A percentile compares a stretch with the other conserved stretches of the same genome.
phyloP scores from a whole-genome alignment of 2,888 invertebrate genomes.

The Drosophila meridiana region DNA sequence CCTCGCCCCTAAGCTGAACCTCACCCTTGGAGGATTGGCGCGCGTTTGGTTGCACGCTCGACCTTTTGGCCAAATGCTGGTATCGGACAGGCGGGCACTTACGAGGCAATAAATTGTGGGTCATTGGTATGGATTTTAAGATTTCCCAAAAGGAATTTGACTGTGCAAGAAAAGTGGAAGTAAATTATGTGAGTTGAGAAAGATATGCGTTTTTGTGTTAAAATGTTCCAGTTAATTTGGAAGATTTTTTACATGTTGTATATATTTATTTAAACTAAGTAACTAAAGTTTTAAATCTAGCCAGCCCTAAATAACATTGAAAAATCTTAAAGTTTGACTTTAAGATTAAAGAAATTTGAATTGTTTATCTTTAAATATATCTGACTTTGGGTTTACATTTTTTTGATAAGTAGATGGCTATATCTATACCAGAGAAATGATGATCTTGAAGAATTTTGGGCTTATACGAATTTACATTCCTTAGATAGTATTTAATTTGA shows the following conservation, averaged over 20 bases:
- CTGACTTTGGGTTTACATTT: not conserved
- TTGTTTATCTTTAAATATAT: not conserved
- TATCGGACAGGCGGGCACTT: constrained; percentile 47
- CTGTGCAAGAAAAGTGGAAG: not conserved
- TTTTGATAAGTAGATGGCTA: not conserved
- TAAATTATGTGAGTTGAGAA: not conserved
- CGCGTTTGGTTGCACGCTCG: constrained; percentile 46
- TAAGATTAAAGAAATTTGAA: not conserved
- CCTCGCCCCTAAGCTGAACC: constrained; percentile 34
- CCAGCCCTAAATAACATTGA: not conserved
- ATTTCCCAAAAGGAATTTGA: constrained; percentile 50
- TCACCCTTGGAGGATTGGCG: constrained; percentile 46
- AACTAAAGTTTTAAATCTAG: not conserved
- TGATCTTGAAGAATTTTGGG: not conserved
- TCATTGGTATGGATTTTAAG: constrained; percentile 39
- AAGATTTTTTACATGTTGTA: too few species aligned
- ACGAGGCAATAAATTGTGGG: constrained; percentile 40
- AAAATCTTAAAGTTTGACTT: not conserved
- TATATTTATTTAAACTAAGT: too few species aligned
- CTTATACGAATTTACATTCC: not conserved
- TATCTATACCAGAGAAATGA: not conserved
- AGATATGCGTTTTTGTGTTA: not conserved
- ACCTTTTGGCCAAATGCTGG: constrained; percentile 81
- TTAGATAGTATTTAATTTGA: not conserved
- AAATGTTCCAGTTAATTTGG: too few species aligned